These are phyloP conservation scores for Lissonota sp. DNA, from an alignment of 2,888 invertebrate species.

Conservation along the genomic window DNA sequence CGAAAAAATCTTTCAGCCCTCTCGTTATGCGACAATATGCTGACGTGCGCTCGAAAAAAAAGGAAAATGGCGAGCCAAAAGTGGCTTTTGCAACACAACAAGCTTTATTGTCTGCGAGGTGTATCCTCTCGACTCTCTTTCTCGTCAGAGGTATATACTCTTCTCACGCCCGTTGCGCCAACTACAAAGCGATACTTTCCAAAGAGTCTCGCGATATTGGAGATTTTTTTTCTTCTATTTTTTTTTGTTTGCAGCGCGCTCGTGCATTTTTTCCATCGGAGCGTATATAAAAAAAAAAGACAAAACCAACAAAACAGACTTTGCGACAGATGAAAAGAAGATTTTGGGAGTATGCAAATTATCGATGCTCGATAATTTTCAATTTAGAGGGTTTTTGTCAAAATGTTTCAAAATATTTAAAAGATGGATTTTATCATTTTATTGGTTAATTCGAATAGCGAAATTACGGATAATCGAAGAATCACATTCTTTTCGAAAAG, in stretches of 20 bases:
- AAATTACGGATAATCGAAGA: too few species aligned
- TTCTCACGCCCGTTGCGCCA: constrained; percentile 12
- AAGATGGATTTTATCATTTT: too few species aligned
- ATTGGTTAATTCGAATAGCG: too few species aligned
- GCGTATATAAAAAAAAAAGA: background rate
- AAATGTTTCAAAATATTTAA: too few species aligned
- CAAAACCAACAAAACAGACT: background rate
- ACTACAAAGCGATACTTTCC: constrained; percentile 51
- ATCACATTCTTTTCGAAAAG: too few species aligned
- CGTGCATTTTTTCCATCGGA: background rate
- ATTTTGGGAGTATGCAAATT: too few species aligned
- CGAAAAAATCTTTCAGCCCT: constrained; percentile 3
- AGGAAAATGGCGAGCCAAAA: constrained; percentile 24
- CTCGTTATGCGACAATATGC: constrained; percentile 52
- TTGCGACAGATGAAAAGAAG: background rate
- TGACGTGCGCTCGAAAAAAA: constrained; percentile 50
- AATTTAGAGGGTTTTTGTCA: too few species aligned
- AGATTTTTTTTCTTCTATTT: constrained; percentile 20
- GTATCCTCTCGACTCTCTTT: constrained; percentile 7
- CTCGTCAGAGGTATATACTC: constrained; percentile 7
- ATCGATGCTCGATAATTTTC: too few species aligned
- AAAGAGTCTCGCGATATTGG: constrained; percentile 50
- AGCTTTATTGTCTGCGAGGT: too few species aligned
- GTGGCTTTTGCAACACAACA: constrained; percentile 40
- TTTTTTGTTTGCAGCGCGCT: background rate